phyloP scores from a whole-genome alignment of 2,888 invertebrate species.

The Melanchra persicariae region DNA sequence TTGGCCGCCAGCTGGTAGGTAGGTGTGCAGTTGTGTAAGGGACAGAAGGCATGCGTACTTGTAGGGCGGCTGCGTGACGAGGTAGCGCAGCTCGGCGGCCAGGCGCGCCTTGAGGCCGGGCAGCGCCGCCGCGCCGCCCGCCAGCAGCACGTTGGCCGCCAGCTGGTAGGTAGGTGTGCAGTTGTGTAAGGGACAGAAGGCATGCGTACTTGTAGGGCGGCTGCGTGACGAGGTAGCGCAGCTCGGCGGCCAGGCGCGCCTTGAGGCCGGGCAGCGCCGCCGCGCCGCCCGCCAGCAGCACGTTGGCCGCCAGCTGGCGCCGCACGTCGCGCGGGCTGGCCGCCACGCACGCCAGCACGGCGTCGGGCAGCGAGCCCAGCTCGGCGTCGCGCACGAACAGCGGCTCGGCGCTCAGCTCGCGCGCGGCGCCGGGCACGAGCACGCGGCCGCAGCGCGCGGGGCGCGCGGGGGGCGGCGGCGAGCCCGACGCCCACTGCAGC shows the following conservation, averaged over 20 bases:
- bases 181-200: too few species aligned
- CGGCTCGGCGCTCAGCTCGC: slow-evolving; percentile 96
- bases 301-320: slow-evolving; percentile 94
- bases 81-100: too few species aligned
- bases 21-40: too few species aligned
- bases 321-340: slow-evolving; percentile 90
- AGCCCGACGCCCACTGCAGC: slow-evolving; percentile 74
- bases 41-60: too few species aligned
- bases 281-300: slow-evolving; percentile 97
- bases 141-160: too few species aligned
- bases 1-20: too few species aligned
- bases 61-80: too few species aligned
- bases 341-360: slow-evolving; percentile 91
- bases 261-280: slow-evolving; percentile 96
- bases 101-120: too few species aligned
- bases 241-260: slow-evolving; percentile 94
- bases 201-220: slow-evolving; percentile 79
- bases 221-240: slow-evolving; percentile 93
- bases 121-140: too few species aligned
- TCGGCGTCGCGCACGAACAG: slow-evolving; percentile 95
- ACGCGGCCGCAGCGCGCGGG: slow-evolving; percentile 85
- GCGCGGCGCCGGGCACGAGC: slow-evolving; percentile 91
- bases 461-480: slow-evolving; percentile 38
- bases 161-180: too few species aligned
- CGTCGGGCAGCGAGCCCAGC: slow-evolving; percentile 93